A percentile compares a stretch with the other conserved stretches of the same genome.
phyloP scores from a whole-genome alignment of 1,140 invertebrate genomes.

The Drosophila grimshawi region DNA sequence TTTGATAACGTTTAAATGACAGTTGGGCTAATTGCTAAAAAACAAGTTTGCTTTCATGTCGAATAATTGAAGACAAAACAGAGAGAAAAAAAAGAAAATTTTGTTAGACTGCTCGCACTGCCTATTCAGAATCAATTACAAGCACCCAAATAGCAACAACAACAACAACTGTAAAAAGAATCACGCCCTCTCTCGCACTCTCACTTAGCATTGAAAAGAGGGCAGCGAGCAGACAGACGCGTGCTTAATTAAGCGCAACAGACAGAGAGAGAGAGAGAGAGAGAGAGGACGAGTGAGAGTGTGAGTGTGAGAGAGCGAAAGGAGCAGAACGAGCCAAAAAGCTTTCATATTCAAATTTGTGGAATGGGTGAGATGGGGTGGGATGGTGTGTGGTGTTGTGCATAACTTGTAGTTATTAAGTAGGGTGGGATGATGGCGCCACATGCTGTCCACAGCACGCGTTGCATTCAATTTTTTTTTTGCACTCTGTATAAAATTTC shows the following conservation, averaged over 20 bases:
- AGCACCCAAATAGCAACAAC: conserved; percentile 31
- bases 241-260: conserved; percentile 76
- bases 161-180: conserved; percentile 12
- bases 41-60: conserved; percentile 50
- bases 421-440: conserved; percentile 37
- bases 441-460: conserved; percentile 28
- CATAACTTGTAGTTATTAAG: conserved; percentile 23
- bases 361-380: background rate
- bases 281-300: conserved; percentile 9
- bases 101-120: conserved; percentile 10
- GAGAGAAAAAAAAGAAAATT: conserved; percentile 27
- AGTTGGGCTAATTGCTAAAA: conserved; percentile 36
- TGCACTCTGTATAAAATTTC: conserved; percentile 27
- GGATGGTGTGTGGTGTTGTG: background rate
- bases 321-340: conserved; percentile 5
- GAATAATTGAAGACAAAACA: conserved; percentile 72
- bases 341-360: conserved; percentile 39
- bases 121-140: conserved; percentile 52
- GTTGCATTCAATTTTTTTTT: conserved; percentile 41
- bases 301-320: conserved; percentile 7
- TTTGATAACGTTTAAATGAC: conserved; percentile 42
- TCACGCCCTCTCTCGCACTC: conserved; percentile 27
- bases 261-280: conserved; percentile 13
- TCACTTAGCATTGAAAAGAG: conserved; percentile 19
- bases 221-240: conserved; percentile 52